A percentile compares a stretch with the other conserved stretches of the same genome.
Evolutionary conservation across 2,113 vertebrate genomes (phyloP).

Genomic region (Prinia subflava): DNA sequence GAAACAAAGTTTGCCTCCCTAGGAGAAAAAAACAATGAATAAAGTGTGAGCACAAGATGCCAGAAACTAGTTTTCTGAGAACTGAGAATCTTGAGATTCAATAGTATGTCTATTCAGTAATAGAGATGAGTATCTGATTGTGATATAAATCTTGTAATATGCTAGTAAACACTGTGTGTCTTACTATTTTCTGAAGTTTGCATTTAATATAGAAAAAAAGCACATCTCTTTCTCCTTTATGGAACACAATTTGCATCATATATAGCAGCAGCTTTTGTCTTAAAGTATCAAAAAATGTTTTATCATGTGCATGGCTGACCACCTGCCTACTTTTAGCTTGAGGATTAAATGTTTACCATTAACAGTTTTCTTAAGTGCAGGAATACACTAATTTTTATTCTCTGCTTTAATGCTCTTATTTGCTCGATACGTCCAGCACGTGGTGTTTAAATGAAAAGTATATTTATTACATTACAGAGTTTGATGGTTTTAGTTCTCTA

Average conservation of each 20-base stretch:
- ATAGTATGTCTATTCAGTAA: not conserved
- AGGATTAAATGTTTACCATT: not conserved
- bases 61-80: not conserved
- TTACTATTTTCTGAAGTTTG: not conserved
- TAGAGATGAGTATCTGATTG: not conserved
- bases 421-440: not conserved
- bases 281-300: not conserved
- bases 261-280: not conserved
- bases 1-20: not conserved
- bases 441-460: not conserved
- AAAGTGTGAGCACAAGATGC: not conserved
- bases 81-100: not conserved
- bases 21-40: not conserved
- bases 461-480: not conserved
- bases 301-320: not conserved
- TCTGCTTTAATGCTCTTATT: not conserved
- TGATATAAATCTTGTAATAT: not conserved
- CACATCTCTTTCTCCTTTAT: not conserved
- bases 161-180: not conserved
- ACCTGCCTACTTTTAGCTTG: not conserved
- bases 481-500: not conserved
- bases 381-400: not conserved
- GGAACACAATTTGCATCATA: not conserved
- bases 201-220: not conserved
- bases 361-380: not conserved